A percentile compares a stretch with the other conserved stretches of the same genome.
Conservation (phyloP, 1,140 invertebrate species). For the Littorina saxatilis region DNA sequence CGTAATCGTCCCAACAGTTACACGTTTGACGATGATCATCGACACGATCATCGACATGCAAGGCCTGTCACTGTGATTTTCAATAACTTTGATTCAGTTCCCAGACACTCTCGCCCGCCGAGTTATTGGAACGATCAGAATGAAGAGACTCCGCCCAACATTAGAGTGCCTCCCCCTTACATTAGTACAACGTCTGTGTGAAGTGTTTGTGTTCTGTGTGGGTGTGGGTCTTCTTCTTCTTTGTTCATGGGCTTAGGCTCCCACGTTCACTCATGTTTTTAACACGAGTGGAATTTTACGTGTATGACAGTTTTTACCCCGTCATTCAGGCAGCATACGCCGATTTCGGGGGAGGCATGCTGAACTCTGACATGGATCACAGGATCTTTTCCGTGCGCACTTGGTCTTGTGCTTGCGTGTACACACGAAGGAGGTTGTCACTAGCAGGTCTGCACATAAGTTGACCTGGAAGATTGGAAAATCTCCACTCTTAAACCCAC, state of each 20-base stretch:
- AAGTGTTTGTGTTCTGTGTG: background rate
- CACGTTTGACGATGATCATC: conserved; percentile 3
- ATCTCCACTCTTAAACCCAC: too few species aligned
- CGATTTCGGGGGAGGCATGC: too few species aligned
- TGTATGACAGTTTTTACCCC: too few species aligned
- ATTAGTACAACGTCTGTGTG: conserved; percentile 9
- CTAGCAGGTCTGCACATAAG: too few species aligned
- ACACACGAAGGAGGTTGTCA: too few species aligned
- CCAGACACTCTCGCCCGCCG: background rate
- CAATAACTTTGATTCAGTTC: conserved; percentile 19
- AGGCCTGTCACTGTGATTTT: conserved; percentile 18
- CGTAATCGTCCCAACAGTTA: conserved; percentile 9
- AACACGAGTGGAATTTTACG: too few species aligned
- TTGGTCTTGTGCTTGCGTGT: too few species aligned
- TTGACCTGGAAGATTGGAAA: too few species aligned
- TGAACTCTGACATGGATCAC: too few species aligned
- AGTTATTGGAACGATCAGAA: conserved; percentile 16
- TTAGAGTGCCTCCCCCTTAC: conserved; percentile 16
- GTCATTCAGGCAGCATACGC: too few species aligned
- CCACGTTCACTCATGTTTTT: too few species aligned
- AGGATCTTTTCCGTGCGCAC: too few species aligned
- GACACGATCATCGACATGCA: background rate
- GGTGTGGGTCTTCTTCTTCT: background rate
- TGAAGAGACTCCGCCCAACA: conserved; percentile 13
- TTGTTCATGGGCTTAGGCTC: background rate